Evolutionary conservation across 2,113 vertebrate species (phyloP).

Genomic region (Cygnus buccinator): DNA sequence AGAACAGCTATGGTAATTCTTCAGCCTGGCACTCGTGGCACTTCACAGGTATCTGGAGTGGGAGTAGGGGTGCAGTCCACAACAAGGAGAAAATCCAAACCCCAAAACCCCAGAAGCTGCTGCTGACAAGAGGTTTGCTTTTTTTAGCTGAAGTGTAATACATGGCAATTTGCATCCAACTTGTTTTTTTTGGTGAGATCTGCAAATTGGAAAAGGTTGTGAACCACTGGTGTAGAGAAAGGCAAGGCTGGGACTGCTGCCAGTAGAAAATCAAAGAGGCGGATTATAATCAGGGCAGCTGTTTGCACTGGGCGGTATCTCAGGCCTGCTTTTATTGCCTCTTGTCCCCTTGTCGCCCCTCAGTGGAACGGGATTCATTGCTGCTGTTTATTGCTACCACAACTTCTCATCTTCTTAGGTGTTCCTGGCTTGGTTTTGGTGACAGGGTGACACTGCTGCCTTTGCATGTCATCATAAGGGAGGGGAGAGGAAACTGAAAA

Average conservation of each 20-base stretch:
- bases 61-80: neutral
- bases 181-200: neutral
- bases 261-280: neutral
- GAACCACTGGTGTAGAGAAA: neutral
- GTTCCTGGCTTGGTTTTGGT: neutral
- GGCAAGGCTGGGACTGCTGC: neutral
- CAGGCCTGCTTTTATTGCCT: neutral
- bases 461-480: rapidly evolving
- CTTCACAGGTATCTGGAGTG: neutral
- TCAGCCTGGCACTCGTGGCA: neutral
- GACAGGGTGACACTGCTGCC: neutral
- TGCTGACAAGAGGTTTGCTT: neutral
- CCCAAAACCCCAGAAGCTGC: rapidly evolving
- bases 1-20: neutral
- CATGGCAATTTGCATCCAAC: neutral
- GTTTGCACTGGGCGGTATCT: neutral
- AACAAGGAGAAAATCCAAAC: neutral
- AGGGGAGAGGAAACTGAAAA: neutral
- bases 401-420: neutral
- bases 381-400: neutral
- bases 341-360: neutral
- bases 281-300: neutral
- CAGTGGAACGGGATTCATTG: neutral
- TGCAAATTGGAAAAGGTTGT: neutral
- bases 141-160: neutral